A percentile compares a stretch with the other conserved stretches of the same genome.
Evolutionary conservation across 2,888 invertebrate species (phyloP).

Genomic region (Drosophila longiperda): DNA sequence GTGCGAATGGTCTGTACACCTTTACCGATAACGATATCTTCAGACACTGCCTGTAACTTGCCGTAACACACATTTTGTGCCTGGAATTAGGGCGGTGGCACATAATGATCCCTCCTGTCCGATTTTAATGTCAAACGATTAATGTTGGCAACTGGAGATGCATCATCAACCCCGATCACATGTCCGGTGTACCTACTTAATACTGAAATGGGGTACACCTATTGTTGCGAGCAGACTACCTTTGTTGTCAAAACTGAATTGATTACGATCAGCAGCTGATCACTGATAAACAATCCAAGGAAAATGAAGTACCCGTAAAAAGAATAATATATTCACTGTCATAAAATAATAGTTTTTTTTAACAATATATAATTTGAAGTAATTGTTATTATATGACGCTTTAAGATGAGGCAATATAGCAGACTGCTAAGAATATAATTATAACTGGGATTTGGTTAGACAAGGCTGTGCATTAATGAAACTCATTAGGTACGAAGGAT

Average conservation of each 20-base stretch:
- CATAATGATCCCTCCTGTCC: constrained; percentile 23
- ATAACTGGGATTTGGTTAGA: too few relatives aligned
- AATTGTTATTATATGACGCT: too few relatives aligned
- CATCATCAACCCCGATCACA: constrained; percentile 43
- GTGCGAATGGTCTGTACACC: constrained; percentile 43
- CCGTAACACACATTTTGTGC: rapidly evolving
- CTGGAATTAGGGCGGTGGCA: background rate
- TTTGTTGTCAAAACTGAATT: constrained; percentile 2
- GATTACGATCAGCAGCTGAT: background rate
- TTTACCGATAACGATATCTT: constrained; percentile 13
- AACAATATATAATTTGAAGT: too few relatives aligned
- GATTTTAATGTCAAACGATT: constrained; percentile 80
- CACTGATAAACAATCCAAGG: background rate
- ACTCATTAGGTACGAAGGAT: too few relatives aligned
- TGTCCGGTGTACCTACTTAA: constrained; percentile 7
- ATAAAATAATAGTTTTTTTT: too few relatives aligned
- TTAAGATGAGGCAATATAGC: too few relatives aligned
- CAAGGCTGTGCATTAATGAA: too few relatives aligned
- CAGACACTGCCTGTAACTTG: constrained; percentile 11
- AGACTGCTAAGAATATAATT: too few relatives aligned
- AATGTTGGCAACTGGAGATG: constrained; percentile 86
- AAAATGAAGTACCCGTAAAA: background rate
- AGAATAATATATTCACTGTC: background rate
- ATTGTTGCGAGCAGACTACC: constrained; percentile 15
- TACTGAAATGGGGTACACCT: background rate